Evolutionary conservation across 2,113 vertebrate genomes (phyloP).

Genomic region (Sigmodon hispidus): DNA sequence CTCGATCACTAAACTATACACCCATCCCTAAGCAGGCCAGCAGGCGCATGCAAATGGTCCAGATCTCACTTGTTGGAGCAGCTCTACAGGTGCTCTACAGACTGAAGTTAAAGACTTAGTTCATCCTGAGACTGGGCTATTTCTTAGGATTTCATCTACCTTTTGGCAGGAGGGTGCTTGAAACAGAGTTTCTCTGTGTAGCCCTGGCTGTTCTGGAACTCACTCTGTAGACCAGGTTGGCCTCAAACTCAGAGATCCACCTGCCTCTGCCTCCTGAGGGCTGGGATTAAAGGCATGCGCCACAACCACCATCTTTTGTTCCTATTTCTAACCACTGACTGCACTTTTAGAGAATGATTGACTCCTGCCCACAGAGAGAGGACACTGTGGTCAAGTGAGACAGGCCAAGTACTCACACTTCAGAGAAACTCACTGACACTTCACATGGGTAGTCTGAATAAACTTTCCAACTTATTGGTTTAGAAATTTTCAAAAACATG

Average conservation of each 20-base stretch:
- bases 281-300: neutral
- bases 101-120: neutral
- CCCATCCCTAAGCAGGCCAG: neutral
- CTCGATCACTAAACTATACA: neutral
- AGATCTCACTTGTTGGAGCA: neutral
- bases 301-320: neutral
- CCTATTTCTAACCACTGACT: neutral
- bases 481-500: neutral
- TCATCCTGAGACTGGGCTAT: neutral
- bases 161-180: neutral
- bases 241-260: neutral
- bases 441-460: neutral
- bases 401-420: neutral
- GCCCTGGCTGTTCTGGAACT: neutral
- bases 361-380: neutral
- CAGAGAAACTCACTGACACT: neutral
- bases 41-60: neutral
- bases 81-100: neutral
- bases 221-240: neutral
- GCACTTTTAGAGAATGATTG: neutral
- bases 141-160: neutral
- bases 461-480: neutral
- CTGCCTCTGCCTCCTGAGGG: too few relatives aligned
- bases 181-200: neutral
- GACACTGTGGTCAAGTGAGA: neutral